phyloP scores from a whole-genome alignment of 53 echinoderm and acorn worm species.

The Arbacia lixula region DNA sequence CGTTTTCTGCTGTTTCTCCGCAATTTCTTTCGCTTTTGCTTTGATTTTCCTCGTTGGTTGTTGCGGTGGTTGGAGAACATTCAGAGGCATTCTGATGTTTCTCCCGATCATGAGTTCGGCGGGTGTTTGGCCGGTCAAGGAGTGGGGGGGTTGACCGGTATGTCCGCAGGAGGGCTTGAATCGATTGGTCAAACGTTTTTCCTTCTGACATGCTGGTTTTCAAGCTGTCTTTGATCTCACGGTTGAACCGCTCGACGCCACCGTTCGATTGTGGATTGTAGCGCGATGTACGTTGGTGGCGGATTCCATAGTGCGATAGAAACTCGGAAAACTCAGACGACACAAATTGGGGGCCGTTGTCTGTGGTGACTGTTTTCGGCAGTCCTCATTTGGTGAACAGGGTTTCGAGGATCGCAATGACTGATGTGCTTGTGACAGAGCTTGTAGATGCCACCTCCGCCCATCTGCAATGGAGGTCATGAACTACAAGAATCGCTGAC shows the following conservation, averaged over 20 bases:
- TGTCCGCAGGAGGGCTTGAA: slow-evolving; percentile 55
- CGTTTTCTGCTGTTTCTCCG: slow-evolving; percentile 4
- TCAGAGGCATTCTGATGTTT: slow-evolving; percentile 41
- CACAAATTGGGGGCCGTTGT: slow-evolving; percentile 56
- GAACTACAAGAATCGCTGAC: slow-evolving; percentile 60
- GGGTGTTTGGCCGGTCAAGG: slow-evolving; percentile 59
- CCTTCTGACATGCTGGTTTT: slow-evolving; percentile 60
- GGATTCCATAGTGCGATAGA: slow-evolving; percentile 41
- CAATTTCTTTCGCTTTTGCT: slow-evolving; percentile 40
- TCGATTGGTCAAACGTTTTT: slow-evolving; percentile 33
- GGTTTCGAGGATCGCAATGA: slow-evolving; percentile 53
- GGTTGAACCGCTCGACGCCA: slow-evolving; percentile 54
- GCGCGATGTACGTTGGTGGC: slow-evolving; percentile 46
- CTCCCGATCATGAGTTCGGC: slow-evolving; percentile 66
- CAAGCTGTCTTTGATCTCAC: slow-evolving; percentile 59
- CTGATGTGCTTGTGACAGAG: slow-evolving; percentile 55
- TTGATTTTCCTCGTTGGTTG: background rate
- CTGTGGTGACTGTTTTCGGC: slow-evolving; percentile 52
- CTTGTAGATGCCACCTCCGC: slow-evolving; percentile 63
- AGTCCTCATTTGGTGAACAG: slow-evolving; percentile 59
- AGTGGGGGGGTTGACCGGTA: slow-evolving; percentile 44
- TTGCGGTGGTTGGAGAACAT: slow-evolving; percentile 36
- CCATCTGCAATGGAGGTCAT: slow-evolving; percentile 68
- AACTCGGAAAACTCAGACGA: slow-evolving; percentile 54
- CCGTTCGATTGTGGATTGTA: slow-evolving; percentile 70